These are phyloP conservation scores for Leptestheria dahalacensis DNA, from an alignment of 1,140 invertebrate genomes.

Conservation along the genomic window DNA sequence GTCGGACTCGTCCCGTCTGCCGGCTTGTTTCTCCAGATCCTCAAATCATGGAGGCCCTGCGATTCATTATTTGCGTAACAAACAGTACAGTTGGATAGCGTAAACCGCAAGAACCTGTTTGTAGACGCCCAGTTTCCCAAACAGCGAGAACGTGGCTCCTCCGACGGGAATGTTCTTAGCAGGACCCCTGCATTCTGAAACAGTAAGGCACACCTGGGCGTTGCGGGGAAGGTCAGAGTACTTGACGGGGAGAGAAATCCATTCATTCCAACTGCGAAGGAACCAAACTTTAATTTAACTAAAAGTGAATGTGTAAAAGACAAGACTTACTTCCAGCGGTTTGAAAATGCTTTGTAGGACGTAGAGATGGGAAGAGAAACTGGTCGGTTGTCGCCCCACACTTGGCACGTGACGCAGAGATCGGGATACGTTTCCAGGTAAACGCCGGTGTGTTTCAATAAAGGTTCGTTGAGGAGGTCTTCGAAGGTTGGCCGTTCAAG, in stretches of 20 bases:
- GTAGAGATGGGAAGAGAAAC: slow-evolving; percentile 78
- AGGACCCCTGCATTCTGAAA: slow-evolving; percentile 83
- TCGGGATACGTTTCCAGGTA: slow-evolving; percentile 66
- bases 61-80: slow-evolving; percentile 1
- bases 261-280: slow-evolving; percentile 84
- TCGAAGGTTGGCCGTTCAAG: slow-evolving; percentile 71
- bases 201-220: slow-evolving; percentile 74
- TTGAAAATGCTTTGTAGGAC: slow-evolving; percentile 83
- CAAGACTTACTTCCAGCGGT: slow-evolving; percentile 69
- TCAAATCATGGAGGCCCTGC: slow-evolving; percentile 38
- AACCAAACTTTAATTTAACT: slow-evolving; percentile 15
- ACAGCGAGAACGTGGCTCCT: slow-evolving; percentile 75
- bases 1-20: slow-evolving; percentile 51
- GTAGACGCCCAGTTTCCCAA: slow-evolving; percentile 83
- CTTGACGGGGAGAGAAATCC: slow-evolving; percentile 79
- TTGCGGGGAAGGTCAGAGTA: slow-evolving; percentile 83
- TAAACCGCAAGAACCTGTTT: slow-evolving; percentile 41
- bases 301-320: too few species aligned
- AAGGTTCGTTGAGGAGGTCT: slow-evolving; percentile 67
- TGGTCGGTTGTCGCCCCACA: slow-evolving; percentile 66
- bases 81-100: slow-evolving; percentile 11
- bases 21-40: slow-evolving; percentile 45
- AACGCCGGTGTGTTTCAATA: slow-evolving; percentile 78
- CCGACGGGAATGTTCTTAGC: slow-evolving; percentile 67
- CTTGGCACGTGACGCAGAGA: slow-evolving; percentile 70